These are phyloP conservation scores for Scopus umbretta DNA, from an alignment of 2,113 vertebrate species.

Conservation along the genomic window DNA sequence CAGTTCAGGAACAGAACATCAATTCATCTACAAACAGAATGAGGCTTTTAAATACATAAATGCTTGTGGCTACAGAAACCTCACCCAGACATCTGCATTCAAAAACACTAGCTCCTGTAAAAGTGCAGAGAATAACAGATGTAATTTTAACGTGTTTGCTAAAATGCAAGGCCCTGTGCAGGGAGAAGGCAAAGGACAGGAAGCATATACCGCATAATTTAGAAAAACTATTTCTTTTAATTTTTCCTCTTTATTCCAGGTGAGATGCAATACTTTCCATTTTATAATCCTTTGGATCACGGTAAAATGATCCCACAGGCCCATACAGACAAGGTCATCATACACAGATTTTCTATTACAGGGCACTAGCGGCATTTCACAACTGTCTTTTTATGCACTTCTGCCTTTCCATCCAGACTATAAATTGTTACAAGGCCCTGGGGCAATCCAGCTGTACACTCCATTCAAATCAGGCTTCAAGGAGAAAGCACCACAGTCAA, in stretches of 20 bases:
- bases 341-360: slow-evolving; percentile 35
- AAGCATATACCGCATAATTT: background rate
- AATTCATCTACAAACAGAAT: slow-evolving; percentile 48
- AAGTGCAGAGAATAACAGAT: background rate
- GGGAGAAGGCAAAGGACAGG: background rate
- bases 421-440: slow-evolving; percentile 62
- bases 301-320: background rate
- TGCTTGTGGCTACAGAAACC: slow-evolving; percentile 39
- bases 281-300: slow-evolving; percentile 18
- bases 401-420: slow-evolving; percentile 61
- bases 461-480: slow-evolving; percentile 63
- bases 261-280: background rate
- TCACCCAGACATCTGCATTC: slow-evolving; percentile 46
- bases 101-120: background rate
- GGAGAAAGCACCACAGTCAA: slow-evolving; percentile 43
- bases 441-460: slow-evolving; percentile 55
- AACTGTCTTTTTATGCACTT: slow-evolving; percentile 62
- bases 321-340: slow-evolving; percentile 55
- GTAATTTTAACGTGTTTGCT: background rate
- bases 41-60: slow-evolving; percentile 45
- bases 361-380: slow-evolving; percentile 47
- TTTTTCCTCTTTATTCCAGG: background rate
- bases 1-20: slow-evolving; percentile 39
- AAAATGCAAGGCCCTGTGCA: background rate
- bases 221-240: background rate